These are phyloP conservation scores for Cephalotes varians DNA, from an alignment of 2,888 invertebrate genomes.

Conservation along the genomic window DNA sequence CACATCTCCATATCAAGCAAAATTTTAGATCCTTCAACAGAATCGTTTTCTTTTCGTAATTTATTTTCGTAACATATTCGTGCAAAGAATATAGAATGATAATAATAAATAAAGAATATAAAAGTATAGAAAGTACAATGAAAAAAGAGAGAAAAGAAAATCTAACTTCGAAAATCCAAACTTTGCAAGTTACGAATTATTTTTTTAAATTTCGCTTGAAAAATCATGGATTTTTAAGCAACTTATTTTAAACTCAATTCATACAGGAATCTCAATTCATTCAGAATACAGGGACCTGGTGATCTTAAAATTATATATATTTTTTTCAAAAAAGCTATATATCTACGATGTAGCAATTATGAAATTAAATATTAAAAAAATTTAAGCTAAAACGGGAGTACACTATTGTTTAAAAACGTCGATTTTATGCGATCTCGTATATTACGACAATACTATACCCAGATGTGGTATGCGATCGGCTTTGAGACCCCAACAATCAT, in stretches of 20 bases:
- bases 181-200: background rate
- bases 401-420: background rate
- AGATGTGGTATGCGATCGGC: constrained; percentile 39
- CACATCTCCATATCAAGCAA: too few species aligned
- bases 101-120: background rate
- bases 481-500: constrained; percentile 60
- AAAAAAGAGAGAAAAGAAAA: background rate
- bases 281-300: too few species aligned
- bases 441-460: constrained; percentile 41
- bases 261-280: too few species aligned
- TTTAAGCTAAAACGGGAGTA: background rate
- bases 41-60: too few species aligned
- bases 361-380: background rate
- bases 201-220: background rate
- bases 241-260: background rate
- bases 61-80: background rate
- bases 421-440: constrained; percentile 24
- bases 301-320: too few species aligned
- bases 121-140: background rate
- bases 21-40: too few species aligned
- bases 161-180: too few species aligned
- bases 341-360: background rate
- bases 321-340: background rate
- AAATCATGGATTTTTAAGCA: background rate
- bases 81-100: background rate